These are phyloP conservation scores for Stramonita haemastoma DNA, from an alignment of 2,888 invertebrate species.

Conservation along the genomic window DNA sequence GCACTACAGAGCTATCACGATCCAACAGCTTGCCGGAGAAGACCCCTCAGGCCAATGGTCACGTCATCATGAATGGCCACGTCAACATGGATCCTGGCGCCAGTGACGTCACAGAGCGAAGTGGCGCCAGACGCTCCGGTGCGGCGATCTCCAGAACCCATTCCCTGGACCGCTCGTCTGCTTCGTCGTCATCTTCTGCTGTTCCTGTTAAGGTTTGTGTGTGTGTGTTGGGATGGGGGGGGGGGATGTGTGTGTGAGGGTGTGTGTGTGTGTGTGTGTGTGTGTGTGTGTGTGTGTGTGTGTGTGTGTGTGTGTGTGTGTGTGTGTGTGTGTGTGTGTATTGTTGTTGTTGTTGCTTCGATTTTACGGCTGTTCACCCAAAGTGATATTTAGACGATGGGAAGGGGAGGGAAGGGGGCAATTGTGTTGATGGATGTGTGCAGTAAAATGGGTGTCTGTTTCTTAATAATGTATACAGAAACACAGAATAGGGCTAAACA, in stretches of 20 bases:
- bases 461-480: too few species aligned
- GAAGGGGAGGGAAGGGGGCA: too few species aligned
- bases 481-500: too few species aligned
- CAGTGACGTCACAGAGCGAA: slow-evolving; percentile 16
- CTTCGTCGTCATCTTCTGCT: neutral
- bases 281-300: neutral
- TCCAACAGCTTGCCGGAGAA: slow-evolving; percentile 30
- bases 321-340: neutral
- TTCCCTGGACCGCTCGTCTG: neutral
- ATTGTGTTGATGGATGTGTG: too few species aligned
- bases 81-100: slow-evolving; percentile 24
- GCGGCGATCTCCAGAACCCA: neutral
- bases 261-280: neutral
- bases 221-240: too few species aligned
- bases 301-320: neutral
- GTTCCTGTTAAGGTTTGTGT: slow-evolving; percentile 4
- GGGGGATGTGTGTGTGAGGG: neutral
- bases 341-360: too few species aligned
- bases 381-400: too few species aligned
- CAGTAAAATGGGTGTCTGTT: too few species aligned
- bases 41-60: neutral
- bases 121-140: neutral
- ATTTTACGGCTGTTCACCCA: too few species aligned
- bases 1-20: slow-evolving; percentile 17
- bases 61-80: slow-evolving; percentile 25